Evolutionary conservation across 2,888 invertebrate genomes (phyloP).

Genomic region (Prosopocoilus inquinatus): DNA sequence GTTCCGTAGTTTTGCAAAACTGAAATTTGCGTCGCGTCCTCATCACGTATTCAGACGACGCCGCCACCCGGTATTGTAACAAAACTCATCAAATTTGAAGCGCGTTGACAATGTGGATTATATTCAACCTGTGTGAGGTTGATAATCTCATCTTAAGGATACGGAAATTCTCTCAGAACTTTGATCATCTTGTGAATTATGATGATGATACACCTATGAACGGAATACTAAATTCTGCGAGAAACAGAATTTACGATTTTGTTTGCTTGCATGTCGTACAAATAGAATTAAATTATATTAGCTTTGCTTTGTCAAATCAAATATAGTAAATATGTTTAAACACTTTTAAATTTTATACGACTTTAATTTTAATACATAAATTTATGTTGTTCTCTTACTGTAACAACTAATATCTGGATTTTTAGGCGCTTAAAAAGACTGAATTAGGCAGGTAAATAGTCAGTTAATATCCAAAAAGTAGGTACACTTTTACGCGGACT

Average conservation of each 20-base stretch:
- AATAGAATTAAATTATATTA: no score
- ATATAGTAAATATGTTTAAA: no score
- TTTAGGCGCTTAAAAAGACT: no score
- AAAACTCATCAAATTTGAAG: conserved; percentile 51
- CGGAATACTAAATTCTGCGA: conserved; percentile 9
- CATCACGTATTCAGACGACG: conserved; percentile 45
- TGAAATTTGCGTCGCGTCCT: conserved; percentile 27
- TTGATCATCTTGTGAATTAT: conserved; percentile 52
- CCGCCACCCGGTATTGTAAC: conserved; percentile 46
- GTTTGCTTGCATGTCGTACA: background rate
- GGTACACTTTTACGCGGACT: no score
- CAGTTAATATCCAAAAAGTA: no score
- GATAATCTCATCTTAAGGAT: conserved; percentile 52
- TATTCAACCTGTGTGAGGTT: conserved; percentile 46
- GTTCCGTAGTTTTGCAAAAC: conserved; percentile 19
- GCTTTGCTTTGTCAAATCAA: no score
- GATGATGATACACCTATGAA: conserved; percentile 43
- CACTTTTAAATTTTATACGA: no score
- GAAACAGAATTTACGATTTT: conserved; percentile 6
- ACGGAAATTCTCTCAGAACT: conserved; percentile 48
- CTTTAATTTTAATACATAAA: no score
- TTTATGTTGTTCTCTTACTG: no score
- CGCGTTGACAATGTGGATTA: conserved; percentile 52
- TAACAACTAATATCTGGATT: no score
- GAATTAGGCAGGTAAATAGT: no score